Evolutionary conservation across 2,797 vertebrate genomes (phyloP).

Genomic region (Syncerus caffer): DNA sequence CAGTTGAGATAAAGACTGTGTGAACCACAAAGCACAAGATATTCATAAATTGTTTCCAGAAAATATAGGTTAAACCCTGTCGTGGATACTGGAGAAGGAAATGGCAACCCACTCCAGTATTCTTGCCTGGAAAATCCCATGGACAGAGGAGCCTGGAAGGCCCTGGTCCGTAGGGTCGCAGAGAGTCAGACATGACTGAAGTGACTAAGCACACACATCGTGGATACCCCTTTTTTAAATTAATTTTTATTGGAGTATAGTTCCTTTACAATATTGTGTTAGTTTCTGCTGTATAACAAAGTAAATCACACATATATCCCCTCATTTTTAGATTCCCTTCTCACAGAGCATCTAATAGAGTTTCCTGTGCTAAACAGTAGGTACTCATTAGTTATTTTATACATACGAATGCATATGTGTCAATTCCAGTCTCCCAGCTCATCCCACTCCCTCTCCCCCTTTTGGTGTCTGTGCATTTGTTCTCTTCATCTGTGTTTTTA

Average conservation of each 20-base stretch:
- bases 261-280: background rate
- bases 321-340: background rate
- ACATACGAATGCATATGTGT: background rate
- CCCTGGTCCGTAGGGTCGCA: rapidly evolving
- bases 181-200: background rate
- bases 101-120: background rate
- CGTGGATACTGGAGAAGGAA: background rate
- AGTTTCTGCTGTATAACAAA: background rate
- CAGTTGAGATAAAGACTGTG: background rate
- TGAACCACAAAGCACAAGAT: background rate
- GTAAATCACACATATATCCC: background rate
- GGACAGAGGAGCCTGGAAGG: background rate
- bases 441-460: background rate
- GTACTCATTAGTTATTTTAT: background rate
- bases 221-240: background rate
- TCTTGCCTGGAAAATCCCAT: background rate
- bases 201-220: rapidly evolving
- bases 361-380: background rate
- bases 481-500: background rate
- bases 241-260: background rate
- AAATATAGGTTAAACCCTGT: background rate
- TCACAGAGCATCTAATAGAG: background rate
- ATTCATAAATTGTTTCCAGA: background rate
- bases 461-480: background rate
- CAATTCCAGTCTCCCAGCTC: background rate